Evolutionary conservation across 2,113 vertebrate species (phyloP).

Genomic region (Cheirogaleus medius): DNA sequence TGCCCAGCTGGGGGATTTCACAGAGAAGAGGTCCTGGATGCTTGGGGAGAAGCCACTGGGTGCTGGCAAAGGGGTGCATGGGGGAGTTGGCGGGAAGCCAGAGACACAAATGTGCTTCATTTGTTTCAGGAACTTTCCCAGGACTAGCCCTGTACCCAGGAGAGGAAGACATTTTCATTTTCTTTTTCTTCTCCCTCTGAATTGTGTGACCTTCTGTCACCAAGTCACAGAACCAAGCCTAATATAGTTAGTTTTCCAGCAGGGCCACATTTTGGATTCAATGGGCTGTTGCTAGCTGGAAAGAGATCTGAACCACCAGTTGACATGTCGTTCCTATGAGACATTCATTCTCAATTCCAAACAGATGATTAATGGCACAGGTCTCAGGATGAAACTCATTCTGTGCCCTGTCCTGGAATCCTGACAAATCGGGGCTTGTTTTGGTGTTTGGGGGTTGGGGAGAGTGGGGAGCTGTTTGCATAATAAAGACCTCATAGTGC

Average conservation of each 20-base stretch:
- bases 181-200: neutral
- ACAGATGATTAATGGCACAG: conserved; percentile 35
- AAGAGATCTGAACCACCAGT: neutral
- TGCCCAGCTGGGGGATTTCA: neutral
- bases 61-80: neutral
- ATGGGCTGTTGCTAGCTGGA: neutral
- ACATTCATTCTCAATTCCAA: conserved; percentile 12
- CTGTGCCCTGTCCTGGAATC: neutral
- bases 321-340: neutral
- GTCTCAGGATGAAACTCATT: conserved; percentile 24
- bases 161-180: neutral
- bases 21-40: neutral
- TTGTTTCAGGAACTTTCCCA: conserved; percentile 51
- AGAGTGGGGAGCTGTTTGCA: neutral
- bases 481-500: neutral
- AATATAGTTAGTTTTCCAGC: neutral
- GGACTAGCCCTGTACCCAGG: neutral
- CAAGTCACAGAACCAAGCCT: neutral
- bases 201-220: neutral
- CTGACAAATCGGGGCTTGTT: neutral
- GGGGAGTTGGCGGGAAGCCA: neutral
- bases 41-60: neutral
- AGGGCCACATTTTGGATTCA: neutral
- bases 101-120: neutral
- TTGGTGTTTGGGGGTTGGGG: neutral